These are phyloP conservation scores for Drosophila sturtevanti DNA, from an alignment of 1,140 invertebrate genomes.

Conservation along the genomic window DNA sequence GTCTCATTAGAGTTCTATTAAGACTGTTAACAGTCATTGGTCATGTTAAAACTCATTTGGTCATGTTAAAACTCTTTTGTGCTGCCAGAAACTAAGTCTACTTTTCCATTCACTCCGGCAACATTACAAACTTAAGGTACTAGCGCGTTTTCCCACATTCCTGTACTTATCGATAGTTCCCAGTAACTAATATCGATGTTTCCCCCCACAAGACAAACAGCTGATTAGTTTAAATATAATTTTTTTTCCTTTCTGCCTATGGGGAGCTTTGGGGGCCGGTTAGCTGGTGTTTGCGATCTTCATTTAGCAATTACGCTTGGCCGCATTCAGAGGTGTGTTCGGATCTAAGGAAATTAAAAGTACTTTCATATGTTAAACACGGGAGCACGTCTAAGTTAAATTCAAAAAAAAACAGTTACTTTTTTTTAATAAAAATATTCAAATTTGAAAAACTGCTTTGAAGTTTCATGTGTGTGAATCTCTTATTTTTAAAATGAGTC, in stretches of 20 bases:
- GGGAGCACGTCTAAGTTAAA: neutral
- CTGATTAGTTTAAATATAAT: neutral
- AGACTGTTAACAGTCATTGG: too few relatives aligned
- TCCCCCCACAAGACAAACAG: neutral
- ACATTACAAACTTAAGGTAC: neutral
- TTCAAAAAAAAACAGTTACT: conserved; percentile 4
- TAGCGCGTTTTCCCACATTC: neutral
- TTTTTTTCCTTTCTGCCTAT: neutral
- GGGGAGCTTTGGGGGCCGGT: conserved; percentile 9
- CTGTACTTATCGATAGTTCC: neutral
- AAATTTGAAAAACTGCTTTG: neutral
- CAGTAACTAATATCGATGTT: neutral
- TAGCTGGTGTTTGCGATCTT: conserved; percentile 7
- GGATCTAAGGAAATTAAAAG: conserved; percentile 25
- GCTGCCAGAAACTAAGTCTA: neutral
- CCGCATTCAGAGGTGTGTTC: conserved; percentile 39
- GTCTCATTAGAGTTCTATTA: too few relatives aligned
- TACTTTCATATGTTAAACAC: conserved; percentile 2
- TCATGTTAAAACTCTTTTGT: neutral
- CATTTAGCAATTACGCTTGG: conserved; percentile 32
- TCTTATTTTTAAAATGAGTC: neutral
- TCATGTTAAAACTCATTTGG: too few relatives aligned
- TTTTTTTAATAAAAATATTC: neutral
- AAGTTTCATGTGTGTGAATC: neutral
- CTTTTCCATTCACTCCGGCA: neutral